Conservation (phyloP, 2,797 vertebrate species). For the Intellagama lesueurii region DNA sequence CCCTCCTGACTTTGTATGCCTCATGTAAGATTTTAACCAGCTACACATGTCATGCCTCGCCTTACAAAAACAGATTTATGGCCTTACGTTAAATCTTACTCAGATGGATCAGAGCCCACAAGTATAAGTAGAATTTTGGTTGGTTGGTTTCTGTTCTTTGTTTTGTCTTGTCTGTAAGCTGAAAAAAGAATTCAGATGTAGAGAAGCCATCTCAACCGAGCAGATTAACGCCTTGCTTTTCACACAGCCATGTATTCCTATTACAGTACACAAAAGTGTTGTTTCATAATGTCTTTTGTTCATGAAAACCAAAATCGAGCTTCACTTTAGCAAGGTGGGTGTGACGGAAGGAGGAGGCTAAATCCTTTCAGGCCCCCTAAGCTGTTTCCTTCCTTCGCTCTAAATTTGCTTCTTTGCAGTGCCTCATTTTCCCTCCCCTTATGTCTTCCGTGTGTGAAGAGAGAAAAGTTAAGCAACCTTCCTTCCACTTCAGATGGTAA, state of each 20-base stretch:
- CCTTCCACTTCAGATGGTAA: conserved; percentile 45
- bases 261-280: background rate
- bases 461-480: conserved; percentile 51
- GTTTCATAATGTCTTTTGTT: background rate
- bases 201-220: background rate
- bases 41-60: too few species aligned
- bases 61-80: too few species aligned
- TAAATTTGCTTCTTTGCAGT: conserved; percentile 17
- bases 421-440: background rate
- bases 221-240: background rate
- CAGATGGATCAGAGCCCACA: too few species aligned
- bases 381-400: background rate
- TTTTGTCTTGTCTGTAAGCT: too few species aligned
- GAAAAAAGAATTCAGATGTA: conserved; percentile 16
- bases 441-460: background rate
- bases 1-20: too few species aligned
- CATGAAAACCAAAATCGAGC: conserved; percentile 1
- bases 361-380: conserved; percentile 11
- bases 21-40: too few species aligned
- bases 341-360: too few species aligned
- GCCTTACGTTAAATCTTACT: too few species aligned
- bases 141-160: too few species aligned
- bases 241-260: background rate
- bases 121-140: too few species aligned
- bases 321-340: conserved; percentile 6